phyloP scores from a whole-genome alignment of 2,113 vertebrate species.

The Hypocryptadius cinnamomeus region DNA sequence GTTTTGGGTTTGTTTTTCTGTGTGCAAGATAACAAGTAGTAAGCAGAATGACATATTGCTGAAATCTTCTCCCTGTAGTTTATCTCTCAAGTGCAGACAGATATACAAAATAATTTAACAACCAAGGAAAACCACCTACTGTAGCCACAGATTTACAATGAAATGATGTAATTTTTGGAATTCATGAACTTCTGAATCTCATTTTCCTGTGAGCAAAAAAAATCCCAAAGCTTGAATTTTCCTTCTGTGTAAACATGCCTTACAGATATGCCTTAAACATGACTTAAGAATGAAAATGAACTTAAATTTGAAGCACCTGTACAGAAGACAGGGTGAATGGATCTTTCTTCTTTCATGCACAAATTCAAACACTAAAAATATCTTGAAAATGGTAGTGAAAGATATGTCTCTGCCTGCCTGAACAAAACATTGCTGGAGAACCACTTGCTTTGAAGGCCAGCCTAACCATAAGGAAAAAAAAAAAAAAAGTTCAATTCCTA shows the following conservation, averaged over 20 bases:
- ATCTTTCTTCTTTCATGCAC: neutral
- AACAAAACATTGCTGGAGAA: slow-evolving; percentile 48
- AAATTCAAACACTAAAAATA: neutral
- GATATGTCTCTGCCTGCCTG: slow-evolving; percentile 2
- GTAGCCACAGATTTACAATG: neutral
- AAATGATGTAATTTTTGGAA: neutral
- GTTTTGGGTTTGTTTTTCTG: neutral
- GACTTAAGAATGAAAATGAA: neutral
- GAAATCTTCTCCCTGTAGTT: neutral
- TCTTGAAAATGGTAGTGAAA: neutral
- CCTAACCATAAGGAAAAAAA: neutral
- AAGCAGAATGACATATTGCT: neutral
- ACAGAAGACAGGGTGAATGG: neutral
- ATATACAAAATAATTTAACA: neutral
- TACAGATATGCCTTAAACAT: neutral
- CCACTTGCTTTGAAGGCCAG: neutral
- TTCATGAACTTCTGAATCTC: neutral
- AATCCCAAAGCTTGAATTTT: neutral
- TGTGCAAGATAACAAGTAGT: neutral
- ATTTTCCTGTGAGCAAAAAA: neutral
- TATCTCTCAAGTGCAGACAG: neutral
- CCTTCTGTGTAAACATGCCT: accelerated
- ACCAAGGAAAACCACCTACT: neutral
- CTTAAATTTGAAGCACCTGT: neutral
- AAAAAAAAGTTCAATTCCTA: neutral